Percentiles rank a stretch among this genome's conserved stretches.
These are phyloP conservation scores for Saxidomus purpurata DNA, from an alignment of 1,140 invertebrate species.

Conservation along the genomic window DNA sequence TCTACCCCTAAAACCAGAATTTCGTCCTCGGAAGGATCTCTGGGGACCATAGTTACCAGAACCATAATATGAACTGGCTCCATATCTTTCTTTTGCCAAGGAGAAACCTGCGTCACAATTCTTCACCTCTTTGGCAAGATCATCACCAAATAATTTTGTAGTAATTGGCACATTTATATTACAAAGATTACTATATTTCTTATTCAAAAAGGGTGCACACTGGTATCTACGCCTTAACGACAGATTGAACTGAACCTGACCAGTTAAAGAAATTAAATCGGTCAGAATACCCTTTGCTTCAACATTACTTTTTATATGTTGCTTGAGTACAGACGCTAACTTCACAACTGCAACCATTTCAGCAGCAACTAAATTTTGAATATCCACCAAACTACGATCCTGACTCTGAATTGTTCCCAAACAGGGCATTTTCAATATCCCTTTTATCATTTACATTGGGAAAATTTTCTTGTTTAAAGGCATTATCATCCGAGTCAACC, in stretches of 20 bases:
- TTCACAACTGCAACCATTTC: constrained; percentile 21
- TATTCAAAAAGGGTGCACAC: constrained; percentile 14
- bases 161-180: constrained; percentile 5
- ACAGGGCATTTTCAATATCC: constrained; percentile 2
- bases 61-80: neutral
- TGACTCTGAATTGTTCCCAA: neutral
- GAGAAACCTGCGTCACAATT: neutral
- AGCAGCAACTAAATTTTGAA: constrained; percentile 46
- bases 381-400: constrained; percentile 31
- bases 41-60: neutral
- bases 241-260: constrained; percentile 31
- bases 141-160: constrained; percentile 38
- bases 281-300: neutral
- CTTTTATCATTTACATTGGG: neutral
- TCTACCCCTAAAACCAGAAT: neutral
- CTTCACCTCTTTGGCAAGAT: constrained; percentile 46
- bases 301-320: neutral
- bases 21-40: neutral
- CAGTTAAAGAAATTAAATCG: neutral
- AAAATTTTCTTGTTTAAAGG: neutral
- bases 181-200: constrained; percentile 15
- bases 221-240: constrained; percentile 6
- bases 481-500: neutral
- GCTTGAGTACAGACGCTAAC: constrained; percentile 23
- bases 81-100: constrained; percentile 7